A percentile compares a stretch with the other conserved stretches of the same genome.
These are phyloP conservation scores for Henricia sp. DNA, from an alignment of 53 echinoderm and acorn worm species.

Conservation along the genomic window DNA sequence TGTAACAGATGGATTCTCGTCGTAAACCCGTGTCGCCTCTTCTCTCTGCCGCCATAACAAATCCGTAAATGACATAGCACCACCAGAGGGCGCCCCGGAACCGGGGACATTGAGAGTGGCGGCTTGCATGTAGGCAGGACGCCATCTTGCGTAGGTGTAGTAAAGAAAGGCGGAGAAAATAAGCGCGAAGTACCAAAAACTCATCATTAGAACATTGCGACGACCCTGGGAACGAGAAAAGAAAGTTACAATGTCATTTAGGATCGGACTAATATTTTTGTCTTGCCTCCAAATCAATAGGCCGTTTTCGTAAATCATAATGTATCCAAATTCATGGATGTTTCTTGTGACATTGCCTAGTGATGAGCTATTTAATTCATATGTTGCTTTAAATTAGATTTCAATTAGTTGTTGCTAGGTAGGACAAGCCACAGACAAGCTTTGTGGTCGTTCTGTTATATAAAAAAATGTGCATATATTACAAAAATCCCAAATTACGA, in stretches of 20 bases:
- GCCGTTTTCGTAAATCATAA: too few relatives aligned
- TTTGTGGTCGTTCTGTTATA: too few relatives aligned
- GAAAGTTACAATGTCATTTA: background rate
- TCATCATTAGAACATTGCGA: constrained; percentile 49
- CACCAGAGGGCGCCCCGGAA: background rate
- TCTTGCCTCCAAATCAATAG: too few relatives aligned
- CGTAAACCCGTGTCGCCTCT: background rate
- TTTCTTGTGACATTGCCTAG: too few relatives aligned
- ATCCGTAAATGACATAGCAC: constrained; percentile 3
- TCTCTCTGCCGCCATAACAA: constrained; percentile 9
- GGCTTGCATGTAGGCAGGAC: constrained; percentile 25
- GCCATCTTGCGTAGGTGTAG: constrained; percentile 61
- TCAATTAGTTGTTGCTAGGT: too few relatives aligned
- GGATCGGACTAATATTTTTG: too few relatives aligned
- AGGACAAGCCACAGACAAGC: too few relatives aligned
- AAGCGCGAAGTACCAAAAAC: constrained; percentile 58
- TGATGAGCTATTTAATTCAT: too few relatives aligned
- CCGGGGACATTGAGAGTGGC: constrained; percentile 3
- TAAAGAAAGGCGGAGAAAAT: constrained; percentile 48
- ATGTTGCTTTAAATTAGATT: too few relatives aligned
- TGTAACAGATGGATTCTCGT: background rate
- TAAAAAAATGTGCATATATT: too few relatives aligned
- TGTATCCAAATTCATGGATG: too few relatives aligned
- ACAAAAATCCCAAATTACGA: too few relatives aligned
- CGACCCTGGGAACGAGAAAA: constrained; percentile 20